Percentiles rank a stretch among this genome's conserved stretches.
phyloP scores from a whole-genome alignment of 2,888 invertebrate species.

The Ptychoptera albimana region DNA sequence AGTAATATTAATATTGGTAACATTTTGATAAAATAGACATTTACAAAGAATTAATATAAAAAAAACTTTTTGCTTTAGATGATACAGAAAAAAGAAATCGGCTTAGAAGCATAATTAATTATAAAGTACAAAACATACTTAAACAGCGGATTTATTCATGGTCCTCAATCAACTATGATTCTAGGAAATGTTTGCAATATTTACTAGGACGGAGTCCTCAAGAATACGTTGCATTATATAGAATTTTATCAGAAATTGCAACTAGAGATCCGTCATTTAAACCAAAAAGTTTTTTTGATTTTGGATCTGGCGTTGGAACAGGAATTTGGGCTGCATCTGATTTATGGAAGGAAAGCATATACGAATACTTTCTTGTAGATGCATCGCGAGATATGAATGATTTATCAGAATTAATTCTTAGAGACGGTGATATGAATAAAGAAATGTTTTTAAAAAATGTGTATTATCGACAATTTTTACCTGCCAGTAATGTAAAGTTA shows the following conservation, averaged over 20 bases:
- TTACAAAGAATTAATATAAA: too few relatives aligned
- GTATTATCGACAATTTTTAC: conserved; percentile 68
- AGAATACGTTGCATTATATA: conserved; percentile 57
- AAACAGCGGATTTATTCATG: conserved; percentile 52
- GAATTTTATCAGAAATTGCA: conserved; percentile 59
- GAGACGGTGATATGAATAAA: conserved; percentile 46
- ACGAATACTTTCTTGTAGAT: conserved; percentile 78
- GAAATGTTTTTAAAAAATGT: conserved; percentile 41
- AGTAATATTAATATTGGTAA: conserved; percentile 19
- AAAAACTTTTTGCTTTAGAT: too few relatives aligned
- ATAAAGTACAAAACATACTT: conserved; percentile 38
- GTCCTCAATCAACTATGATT: conserved; percentile 55
- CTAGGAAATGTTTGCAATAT: conserved; percentile 49
- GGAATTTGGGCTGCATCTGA: conserved; percentile 68
- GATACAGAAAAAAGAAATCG: conserved; percentile 6
- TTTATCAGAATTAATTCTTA: conserved; percentile 52
- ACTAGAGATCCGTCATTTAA: conserved; percentile 45
- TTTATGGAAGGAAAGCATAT: conserved; percentile 53
- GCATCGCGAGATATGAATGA: conserved; percentile 68
- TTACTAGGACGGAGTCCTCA: conserved; percentile 50
- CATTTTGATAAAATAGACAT: too few relatives aligned
- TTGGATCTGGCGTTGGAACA: conserved; percentile 82
- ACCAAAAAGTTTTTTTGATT: conserved; percentile 71
- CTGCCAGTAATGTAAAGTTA: conserved; percentile 31
- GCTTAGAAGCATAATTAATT: conserved; percentile 26